A percentile compares a stretch with the other conserved stretches of the same genome.
Evolutionary conservation across 2,113 vertebrate genomes (phyloP).

Genomic region (Heptranchias perlo): DNA sequence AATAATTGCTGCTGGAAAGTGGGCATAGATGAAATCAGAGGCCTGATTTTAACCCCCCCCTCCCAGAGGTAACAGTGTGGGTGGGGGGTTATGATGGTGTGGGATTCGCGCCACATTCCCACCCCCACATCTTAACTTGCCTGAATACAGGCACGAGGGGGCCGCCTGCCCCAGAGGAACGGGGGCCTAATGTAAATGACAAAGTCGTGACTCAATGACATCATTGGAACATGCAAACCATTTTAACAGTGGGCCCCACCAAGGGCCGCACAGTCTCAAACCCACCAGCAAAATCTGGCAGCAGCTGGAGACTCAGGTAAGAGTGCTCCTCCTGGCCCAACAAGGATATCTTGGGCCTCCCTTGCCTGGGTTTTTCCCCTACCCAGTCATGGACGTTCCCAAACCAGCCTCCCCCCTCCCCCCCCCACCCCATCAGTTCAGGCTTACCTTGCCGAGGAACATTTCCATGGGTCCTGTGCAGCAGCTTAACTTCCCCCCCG

Average conservation of each 20-base stretch:
- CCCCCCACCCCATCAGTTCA: neutral
- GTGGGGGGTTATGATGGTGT: neutral
- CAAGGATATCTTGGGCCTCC: neutral
- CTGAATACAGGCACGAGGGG: neutral
- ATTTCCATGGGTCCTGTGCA: neutral
- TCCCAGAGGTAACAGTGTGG: neutral
- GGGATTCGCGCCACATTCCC: neutral
- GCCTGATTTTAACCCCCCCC: neutral
- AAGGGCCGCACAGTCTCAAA: neutral
- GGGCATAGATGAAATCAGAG: neutral
- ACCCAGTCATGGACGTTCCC: too few relatives aligned
- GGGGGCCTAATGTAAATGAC: neutral
- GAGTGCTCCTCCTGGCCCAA: neutral
- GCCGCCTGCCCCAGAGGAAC: neutral
- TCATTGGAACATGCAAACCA: neutral
- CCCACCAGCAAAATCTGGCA: neutral
- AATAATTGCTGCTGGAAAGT: neutral
- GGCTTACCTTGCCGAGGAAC: neutral
- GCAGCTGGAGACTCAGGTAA: neutral
- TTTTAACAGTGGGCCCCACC: neutral
- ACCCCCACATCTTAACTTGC: neutral
- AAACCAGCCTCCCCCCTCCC: neutral
- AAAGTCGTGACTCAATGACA: neutral
- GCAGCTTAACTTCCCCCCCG: neutral
- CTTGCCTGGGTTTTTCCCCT: neutral